phyloP scores from a whole-genome alignment of 2,113 vertebrate genomes.

The Microtus pennsylvanicus region DNA sequence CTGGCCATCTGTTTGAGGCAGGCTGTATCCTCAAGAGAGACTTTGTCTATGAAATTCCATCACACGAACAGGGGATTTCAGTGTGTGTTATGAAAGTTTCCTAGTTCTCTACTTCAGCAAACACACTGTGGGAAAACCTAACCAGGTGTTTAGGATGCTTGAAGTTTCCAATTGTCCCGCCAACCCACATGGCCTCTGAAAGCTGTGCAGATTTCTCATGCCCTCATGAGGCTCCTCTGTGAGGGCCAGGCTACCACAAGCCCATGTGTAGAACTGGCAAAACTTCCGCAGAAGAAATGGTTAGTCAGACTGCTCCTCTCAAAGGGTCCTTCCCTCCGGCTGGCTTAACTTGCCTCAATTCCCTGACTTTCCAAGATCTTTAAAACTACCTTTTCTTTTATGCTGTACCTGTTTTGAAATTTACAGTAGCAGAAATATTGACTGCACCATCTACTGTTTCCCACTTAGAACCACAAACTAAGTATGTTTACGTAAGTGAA shows the following conservation, averaged over 20 bases:
- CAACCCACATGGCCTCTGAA: slow-evolving; percentile 27
- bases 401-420: background rate
- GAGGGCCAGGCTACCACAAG: background rate
- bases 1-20: slow-evolving; percentile 29
- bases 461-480: slow-evolving; percentile 32
- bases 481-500: background rate
- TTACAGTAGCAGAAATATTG: background rate
- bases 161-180: slow-evolving; percentile 68
- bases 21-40: background rate
- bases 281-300: slow-evolving; percentile 26
- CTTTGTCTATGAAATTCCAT: slow-evolving; percentile 42
- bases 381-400: slow-evolving; percentile 19
- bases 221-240: background rate
- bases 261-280: background rate
- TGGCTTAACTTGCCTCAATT: slow-evolving; percentile 3
- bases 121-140: slow-evolving; percentile 61
- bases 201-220: slow-evolving; percentile 35
- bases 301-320: slow-evolving; percentile 6
- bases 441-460: background rate
- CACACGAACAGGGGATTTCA: slow-evolving; percentile 19
- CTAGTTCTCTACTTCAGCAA: slow-evolving; percentile 50
- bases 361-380: background rate
- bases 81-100: slow-evolving; percentile 50
- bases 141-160: slow-evolving; percentile 66
- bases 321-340: background rate